Evolutionary conservation across 2,113 vertebrate species (phyloP), one percentile per base, ranked within the genome.

Genomic region (Anoplopoma fimbria): DNA sequence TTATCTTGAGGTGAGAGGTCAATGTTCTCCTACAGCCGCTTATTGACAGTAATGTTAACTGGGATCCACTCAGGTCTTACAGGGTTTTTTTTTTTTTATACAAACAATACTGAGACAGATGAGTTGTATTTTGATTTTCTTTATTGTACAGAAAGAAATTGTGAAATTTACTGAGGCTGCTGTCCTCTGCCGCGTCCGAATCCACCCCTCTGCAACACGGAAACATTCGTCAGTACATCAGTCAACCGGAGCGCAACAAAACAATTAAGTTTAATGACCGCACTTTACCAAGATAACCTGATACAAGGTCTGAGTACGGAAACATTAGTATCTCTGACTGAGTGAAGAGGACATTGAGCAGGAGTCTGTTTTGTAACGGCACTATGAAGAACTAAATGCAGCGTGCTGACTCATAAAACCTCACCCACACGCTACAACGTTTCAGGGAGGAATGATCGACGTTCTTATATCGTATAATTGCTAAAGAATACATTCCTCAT

Each of bases 151-250:
- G 93, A 96, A 94, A 95, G 93, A 92, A 61, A 87, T 49, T 72
- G 84, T 73, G 75, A 91, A 91, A 75, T 93, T 96, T 95, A 99
- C 95, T 99, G 98, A 81, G 97, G 98, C 75, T 97, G 97, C 77
- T 97, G 98, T 92, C 99, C 98, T 96, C 98, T 96, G 89, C 98
- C 98, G 79, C 98, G 98, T 87, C 98, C 98, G 25, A 99, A 99
- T 89, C 98, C 98, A 77, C 98, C 98, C 94, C 97, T 99, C 98
- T 99, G 97, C 21, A 88, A 92, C 65, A 55, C 45, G 5, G 57
- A 79, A 12, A 14, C 4, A 4, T 27, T 4, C 6, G 49, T 85
- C 61, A 90, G 27, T 49, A 33, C 21, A 38, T 31, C 51, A 25
- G 34, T 49, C 25, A 15, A 60, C 9, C 7, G 0, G 0, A 53